Conservation (phyloP, 2,113 vertebrate species). For the Cyanoderma ruficeps region DNA sequence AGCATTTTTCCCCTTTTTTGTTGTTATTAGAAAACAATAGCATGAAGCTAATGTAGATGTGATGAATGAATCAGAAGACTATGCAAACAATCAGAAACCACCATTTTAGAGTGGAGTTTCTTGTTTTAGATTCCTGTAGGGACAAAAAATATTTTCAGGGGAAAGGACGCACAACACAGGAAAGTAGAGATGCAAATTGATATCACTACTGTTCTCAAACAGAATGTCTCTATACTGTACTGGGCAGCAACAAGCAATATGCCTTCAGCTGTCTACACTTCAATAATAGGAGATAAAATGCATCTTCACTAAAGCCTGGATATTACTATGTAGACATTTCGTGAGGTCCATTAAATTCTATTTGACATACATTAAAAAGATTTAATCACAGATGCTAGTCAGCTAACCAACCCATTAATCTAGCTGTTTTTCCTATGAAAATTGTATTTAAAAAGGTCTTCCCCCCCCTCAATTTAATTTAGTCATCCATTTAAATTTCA, state of each 20-base stretch:
- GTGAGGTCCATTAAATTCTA: slow-evolving; percentile 81
- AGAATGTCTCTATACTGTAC: background rate
- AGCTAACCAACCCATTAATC: slow-evolving; percentile 83
- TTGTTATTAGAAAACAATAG: background rate
- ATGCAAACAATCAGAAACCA: background rate
- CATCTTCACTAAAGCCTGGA: slow-evolving; percentile 59
- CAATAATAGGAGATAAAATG: slow-evolving; percentile 50
- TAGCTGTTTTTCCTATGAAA: slow-evolving; percentile 80
- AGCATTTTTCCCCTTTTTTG: background rate
- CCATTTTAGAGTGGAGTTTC: background rate
- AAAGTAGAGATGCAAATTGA: background rate
- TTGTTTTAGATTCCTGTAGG: background rate
- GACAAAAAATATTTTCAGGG: background rate
- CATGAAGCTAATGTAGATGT: background rate
- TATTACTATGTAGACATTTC: slow-evolving; percentile 75
- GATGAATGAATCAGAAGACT: background rate
- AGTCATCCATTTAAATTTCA: slow-evolving; percentile 83
- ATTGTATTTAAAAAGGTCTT: slow-evolving; percentile 78
- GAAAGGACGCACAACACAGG: background rate
- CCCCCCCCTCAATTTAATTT: slow-evolving; percentile 75
- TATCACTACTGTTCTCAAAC: background rate
- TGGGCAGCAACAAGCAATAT: background rate
- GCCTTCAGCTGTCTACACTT: slow-evolving; percentile 11
- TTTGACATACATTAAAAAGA: slow-evolving; percentile 82
- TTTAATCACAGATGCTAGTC: slow-evolving; percentile 83